Evolutionary conservation across 2,113 vertebrate genomes (phyloP), one percentile per base, ranked within the genome.

Genomic region (Psephotus haematonotus): DNA sequence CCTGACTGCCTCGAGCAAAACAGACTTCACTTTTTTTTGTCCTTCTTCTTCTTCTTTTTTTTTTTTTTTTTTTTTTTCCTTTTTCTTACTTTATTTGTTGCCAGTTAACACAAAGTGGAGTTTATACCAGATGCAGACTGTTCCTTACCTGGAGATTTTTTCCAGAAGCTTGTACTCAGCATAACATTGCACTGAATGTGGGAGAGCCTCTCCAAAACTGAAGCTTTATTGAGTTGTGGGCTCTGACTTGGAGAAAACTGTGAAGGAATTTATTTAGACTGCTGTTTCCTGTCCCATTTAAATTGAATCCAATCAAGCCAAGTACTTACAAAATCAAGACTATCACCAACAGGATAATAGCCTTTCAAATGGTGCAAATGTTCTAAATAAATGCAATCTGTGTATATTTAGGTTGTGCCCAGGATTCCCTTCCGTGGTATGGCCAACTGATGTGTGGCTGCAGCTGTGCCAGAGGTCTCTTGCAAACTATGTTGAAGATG

Each of bases 241-340:
- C 47, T 80, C 20, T 47, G 15, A 65, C 23, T 71, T 60, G 16
- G 22, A 80, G 63, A 62, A 43, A 85, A 72, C 12, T 27, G 9
- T 2, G 2, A 60, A 50, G 7, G 16, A 68, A 43, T 74, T 59
- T 60, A 18, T 31, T 82, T 85, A 68, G 11, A 1, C 5, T 78
- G 28, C 10, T 74, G 19, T 39, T 80, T 59, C 39, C 80, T 83
- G 28, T 41, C 28, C 14, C 2, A 35, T 91, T 72, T 39, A 37
- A 46, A 43, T 33, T 6, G 20, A 50, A 71, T 9, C 28, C 5
- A 13, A 6, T 11, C 6, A 6, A 70, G 7, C 31, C 0, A 0
- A 75, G 17, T 29, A 43, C 17, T 23, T 2, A 2, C 2, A 59
- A 7, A 9, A 17, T 29, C 6, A n/a, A 55, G 29, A 33, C 33